Conservation (phyloP, 2,888 invertebrate genomes). For the Doris montereyensis region DNA sequence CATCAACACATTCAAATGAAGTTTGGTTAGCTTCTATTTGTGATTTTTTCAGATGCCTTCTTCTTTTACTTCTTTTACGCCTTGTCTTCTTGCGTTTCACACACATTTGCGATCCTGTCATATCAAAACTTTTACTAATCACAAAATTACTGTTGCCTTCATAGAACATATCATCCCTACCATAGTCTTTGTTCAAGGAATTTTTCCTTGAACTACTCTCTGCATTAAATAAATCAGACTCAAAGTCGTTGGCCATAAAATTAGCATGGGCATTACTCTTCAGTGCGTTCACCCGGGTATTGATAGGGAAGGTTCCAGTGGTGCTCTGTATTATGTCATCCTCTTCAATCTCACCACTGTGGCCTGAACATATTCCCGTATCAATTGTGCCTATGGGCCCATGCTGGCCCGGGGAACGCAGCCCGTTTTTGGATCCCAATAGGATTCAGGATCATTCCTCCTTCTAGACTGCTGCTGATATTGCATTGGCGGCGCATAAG, state of each 20-base stretch:
- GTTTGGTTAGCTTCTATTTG: too few relatives aligned
- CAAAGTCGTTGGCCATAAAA: slow-evolving; percentile 4
- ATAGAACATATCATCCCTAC: neutral
- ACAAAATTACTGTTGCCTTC: neutral
- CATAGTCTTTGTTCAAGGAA: neutral
- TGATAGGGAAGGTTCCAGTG: slow-evolving; percentile 40
- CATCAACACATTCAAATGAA: too few relatives aligned
- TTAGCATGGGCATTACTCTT: slow-evolving; percentile 36
- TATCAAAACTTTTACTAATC: neutral
- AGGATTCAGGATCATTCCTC: too few relatives aligned
- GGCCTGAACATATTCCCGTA: neutral
- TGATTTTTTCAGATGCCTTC: neutral
- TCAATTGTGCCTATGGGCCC: slow-evolving; percentile 40
- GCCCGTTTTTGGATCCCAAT: slow-evolving; percentile 38
- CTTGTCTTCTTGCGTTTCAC: neutral
- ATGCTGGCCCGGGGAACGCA: slow-evolving; percentile 44
- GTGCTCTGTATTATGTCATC: neutral
- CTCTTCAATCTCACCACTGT: slow-evolving; percentile 6
- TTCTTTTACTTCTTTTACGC: neutral
- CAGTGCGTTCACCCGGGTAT: slow-evolving; percentile 41
- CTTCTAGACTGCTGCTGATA: too few relatives aligned
- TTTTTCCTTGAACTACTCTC: neutral
- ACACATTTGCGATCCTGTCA: neutral
- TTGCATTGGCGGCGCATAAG: too few relatives aligned
- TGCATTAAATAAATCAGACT: neutral